Evolutionary conservation across 2,888 invertebrate species (phyloP).

Genomic region (Saturnia pavonia): DNA sequence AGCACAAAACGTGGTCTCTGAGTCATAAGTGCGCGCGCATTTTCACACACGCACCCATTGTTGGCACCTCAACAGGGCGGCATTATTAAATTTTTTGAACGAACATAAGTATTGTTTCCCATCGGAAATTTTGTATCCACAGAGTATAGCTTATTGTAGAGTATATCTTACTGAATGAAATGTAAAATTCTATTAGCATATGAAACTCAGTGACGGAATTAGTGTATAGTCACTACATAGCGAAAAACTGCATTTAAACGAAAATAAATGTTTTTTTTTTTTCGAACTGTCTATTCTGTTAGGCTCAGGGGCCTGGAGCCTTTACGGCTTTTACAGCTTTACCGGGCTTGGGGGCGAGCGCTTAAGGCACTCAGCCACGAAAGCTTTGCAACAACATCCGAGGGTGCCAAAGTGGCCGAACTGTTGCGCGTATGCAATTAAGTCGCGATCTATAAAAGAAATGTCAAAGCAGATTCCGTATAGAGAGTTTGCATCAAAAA

Average conservation of each 20-base stretch:
- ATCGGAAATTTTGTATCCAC: background rate
- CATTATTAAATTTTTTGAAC: background rate
- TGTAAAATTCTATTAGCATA: background rate
- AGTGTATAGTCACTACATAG: background rate
- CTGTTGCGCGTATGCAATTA: too few relatives aligned
- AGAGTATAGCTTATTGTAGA: too few relatives aligned
- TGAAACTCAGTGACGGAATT: background rate
- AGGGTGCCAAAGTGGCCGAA: too few relatives aligned
- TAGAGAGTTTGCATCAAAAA: too few relatives aligned
- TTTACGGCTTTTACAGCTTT: too few relatives aligned
- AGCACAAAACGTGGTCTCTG: conserved; percentile 16
- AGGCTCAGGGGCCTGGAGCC: too few relatives aligned
- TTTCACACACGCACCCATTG: background rate
- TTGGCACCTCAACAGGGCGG: background rate
- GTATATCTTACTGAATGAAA: background rate
- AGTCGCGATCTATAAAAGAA: background rate
- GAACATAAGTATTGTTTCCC: background rate
- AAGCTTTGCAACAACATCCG: too few relatives aligned
- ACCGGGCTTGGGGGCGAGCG: too few relatives aligned
- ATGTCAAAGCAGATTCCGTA: background rate
- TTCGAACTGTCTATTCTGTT: too few relatives aligned
- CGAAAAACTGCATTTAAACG: background rate
- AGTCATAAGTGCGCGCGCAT: conserved; percentile 1
- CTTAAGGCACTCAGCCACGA: too few relatives aligned
- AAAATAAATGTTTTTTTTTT: background rate